Evolutionary conservation across 2,113 vertebrate genomes (phyloP).

Genomic region (Rhodinocichla rosea): DNA sequence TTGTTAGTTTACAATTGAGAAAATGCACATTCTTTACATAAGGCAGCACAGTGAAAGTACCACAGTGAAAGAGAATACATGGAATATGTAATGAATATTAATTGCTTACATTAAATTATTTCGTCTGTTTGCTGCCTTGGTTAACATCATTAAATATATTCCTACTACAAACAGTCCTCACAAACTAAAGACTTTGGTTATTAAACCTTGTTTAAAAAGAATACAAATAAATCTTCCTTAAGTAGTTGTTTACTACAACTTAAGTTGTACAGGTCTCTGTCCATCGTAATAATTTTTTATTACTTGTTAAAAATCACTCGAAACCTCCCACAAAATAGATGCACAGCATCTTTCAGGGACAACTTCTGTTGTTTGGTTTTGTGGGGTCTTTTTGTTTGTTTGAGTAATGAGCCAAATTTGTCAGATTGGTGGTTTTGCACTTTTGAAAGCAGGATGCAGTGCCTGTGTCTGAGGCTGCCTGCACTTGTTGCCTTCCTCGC

Average conservation of each 20-base stretch:
- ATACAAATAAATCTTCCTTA: background rate
- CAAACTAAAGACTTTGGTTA: background rate
- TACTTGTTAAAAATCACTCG: background rate
- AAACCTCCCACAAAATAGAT: background rate
- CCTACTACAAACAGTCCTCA: background rate
- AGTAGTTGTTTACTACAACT: background rate
- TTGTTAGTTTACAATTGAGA: background rate
- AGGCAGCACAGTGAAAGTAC: background rate
- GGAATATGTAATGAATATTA: background rate
- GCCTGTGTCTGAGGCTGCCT: accelerated
- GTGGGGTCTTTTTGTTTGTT: background rate
- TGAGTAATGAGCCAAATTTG: background rate
- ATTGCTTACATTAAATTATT: background rate
- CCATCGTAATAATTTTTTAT: background rate
- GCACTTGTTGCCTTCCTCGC: background rate
- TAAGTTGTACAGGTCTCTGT: background rate
- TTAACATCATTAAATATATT: background rate
- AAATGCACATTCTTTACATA: background rate
- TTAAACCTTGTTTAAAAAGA: background rate
- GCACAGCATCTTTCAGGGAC: background rate
- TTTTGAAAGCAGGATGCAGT: background rate
- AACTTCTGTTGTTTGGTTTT: background rate
- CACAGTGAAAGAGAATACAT: background rate
- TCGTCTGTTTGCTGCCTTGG: background rate
- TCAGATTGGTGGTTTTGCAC: accelerated